Conservation (phyloP, 1,140 invertebrate species). For the Sesamia nonagrioides region DNA sequence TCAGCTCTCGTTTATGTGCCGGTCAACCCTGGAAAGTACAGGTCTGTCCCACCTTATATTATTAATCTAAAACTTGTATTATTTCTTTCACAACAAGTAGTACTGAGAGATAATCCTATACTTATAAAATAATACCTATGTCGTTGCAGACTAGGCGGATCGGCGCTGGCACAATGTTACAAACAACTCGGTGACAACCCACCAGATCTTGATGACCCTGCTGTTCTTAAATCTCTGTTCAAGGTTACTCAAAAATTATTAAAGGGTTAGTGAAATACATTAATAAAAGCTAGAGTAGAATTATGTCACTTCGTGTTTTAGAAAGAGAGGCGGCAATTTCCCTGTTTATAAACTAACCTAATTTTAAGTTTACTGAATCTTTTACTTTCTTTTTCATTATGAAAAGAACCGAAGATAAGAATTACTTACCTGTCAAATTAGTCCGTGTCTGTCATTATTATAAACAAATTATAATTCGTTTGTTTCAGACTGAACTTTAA, state of each 20-base stretch:
- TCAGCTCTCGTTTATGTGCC: constrained; percentile 78
- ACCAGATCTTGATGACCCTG: constrained; percentile 93
- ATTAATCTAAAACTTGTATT: no score
- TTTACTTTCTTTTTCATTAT: no score
- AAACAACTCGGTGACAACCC: constrained; percentile 93
- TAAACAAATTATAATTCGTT: no score
- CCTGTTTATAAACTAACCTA: no score
- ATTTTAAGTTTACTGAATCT: no score
- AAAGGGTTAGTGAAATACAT: constrained; percentile 86
- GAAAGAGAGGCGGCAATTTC: no score
- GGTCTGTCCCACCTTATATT: constrained; percentile 62
- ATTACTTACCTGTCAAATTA: no score
- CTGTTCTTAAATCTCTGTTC: constrained; percentile 92
- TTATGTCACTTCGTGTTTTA: background rate
- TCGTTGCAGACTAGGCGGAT: constrained; percentile 93
- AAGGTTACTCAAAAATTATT: constrained; percentile 94
- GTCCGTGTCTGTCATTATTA: no score
- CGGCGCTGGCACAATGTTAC: constrained; percentile 96
- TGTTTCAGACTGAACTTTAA: no score
- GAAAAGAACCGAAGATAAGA: no score
- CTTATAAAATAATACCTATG: background rate
- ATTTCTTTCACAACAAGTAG: background rate
- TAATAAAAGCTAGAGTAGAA: background rate
- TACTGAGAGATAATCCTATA: background rate
- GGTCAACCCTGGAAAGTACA: constrained; percentile 77